Percentiles rank a stretch among this genome's conserved stretches.
Conservation (phyloP, 64 coral and sea anemone species). For the Dendrophyllia cribrosa region DNA sequence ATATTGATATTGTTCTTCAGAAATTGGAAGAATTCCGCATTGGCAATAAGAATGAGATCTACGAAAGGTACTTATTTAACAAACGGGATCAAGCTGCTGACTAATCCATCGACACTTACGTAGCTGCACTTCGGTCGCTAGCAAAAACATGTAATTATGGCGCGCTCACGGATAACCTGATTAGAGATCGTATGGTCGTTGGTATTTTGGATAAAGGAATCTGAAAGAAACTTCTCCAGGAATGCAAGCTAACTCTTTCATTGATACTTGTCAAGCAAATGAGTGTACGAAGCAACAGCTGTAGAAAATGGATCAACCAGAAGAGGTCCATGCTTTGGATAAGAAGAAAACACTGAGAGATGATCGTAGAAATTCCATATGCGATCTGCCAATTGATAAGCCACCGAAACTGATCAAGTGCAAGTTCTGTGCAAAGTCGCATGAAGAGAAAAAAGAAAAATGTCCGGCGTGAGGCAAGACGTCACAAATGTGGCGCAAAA, state of each 20-base stretch:
- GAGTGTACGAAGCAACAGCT: constrained; percentile 19
- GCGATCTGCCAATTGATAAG: neutral
- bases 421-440: constrained; percentile 57
- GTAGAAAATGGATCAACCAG: neutral
- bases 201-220: constrained; percentile 9
- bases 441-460: neutral
- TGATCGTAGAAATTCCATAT: neutral
- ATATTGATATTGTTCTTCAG: constrained; percentile 22
- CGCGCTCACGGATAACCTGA: neutral
- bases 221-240: constrained; percentile 12
- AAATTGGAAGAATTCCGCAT: constrained; percentile 61
- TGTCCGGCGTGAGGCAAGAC: too few species aligned
- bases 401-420: neutral
- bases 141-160: constrained; percentile 49
- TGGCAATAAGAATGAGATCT: constrained; percentile 47
- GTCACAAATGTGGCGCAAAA: too few species aligned
- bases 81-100: neutral
- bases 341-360: neutral
- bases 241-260: constrained; percentile 11
- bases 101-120: too few species aligned
- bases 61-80: constrained; percentile 63
- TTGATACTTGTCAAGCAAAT: constrained; percentile 8
- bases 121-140: neutral
- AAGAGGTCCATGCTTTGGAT: neutral
- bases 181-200: constrained; percentile 31